Conservation (phyloP, 1,140 invertebrate genomes). For the Matsumurasca onukii region DNA sequence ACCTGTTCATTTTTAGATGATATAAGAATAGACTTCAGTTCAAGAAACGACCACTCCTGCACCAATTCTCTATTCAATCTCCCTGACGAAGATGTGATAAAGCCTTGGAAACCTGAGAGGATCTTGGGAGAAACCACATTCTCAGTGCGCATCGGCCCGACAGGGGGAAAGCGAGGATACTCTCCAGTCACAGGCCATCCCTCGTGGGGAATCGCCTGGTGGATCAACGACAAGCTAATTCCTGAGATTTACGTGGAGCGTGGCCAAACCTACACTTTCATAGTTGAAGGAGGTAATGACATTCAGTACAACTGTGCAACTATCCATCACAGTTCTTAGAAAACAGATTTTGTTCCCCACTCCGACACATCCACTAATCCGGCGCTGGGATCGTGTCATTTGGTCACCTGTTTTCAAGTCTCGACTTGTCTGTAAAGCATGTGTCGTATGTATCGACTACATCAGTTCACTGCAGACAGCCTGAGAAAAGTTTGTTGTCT, state of each 20-base stretch:
- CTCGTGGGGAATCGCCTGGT: conserved; percentile 91
- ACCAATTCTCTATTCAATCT: conserved; percentile 50
- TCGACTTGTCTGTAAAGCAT: too few species aligned
- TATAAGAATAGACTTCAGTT: conserved; percentile 71
- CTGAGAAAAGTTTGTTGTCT: too few species aligned
- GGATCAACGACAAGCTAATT: conserved; percentile 87
- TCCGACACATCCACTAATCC: too few species aligned
- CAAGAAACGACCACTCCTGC: conserved; percentile 54
- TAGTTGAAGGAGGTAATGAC: conserved; percentile 76
- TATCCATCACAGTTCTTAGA: too few species aligned
- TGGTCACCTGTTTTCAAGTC: too few species aligned
- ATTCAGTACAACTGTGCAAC: too few species aligned
- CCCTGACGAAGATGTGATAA: conserved; percentile 54
- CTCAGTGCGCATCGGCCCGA: conserved; percentile 77
- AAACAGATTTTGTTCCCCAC: too few species aligned
- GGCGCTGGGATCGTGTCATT: too few species aligned
- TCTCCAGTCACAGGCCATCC: conserved; percentile 69
- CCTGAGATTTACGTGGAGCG: conserved; percentile 88
- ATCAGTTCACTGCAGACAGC: too few species aligned
- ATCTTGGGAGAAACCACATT: conserved; percentile 64
- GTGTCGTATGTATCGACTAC: too few species aligned
- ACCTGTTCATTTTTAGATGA: conserved; percentile 58
- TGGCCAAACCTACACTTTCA: conserved; percentile 86
- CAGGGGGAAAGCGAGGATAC: conserved; percentile 78
- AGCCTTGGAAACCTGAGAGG: conserved; percentile 64